These are phyloP conservation scores for Aythya baeri DNA, from an alignment of 2,113 vertebrate species.

Conservation along the genomic window DNA sequence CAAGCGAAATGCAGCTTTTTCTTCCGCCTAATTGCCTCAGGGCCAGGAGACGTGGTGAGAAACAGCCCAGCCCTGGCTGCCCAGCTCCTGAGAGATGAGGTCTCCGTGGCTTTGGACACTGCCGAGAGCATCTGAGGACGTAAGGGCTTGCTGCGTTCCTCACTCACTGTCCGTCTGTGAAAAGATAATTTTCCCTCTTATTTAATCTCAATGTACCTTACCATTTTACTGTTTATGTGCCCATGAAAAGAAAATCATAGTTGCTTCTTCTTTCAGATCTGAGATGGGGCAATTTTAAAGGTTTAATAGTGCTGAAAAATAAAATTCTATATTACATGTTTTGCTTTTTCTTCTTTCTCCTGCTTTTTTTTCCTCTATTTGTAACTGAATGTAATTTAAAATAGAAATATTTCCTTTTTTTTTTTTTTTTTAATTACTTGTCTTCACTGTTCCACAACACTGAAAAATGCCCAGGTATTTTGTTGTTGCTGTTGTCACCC, in stretches of 20 bases:
- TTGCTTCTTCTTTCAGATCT: background rate
- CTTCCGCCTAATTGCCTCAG: background rate
- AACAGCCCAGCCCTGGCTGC: fast-evolving
- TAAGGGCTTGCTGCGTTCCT: background rate
- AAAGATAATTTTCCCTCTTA: background rate
- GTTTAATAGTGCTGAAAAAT: background rate
- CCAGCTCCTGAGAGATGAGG: background rate
- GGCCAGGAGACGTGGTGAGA: background rate
- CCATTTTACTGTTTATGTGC: background rate
- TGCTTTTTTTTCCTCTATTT: background rate
- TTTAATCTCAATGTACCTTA: background rate
- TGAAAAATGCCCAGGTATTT: background rate
- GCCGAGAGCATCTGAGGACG: fast-evolving
- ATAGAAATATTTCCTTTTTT: background rate
- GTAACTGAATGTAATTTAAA: background rate
- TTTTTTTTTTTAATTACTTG: background rate
- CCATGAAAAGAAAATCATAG: background rate
- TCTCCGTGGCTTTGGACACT: fast-evolving
- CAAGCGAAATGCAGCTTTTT: fast-evolving
- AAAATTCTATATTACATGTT: background rate
- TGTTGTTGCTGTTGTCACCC: background rate
- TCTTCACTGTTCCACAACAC: background rate
- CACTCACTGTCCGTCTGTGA: background rate
- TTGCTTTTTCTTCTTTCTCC: background rate
- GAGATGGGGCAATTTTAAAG: background rate